A percentile compares a stretch with the other conserved stretches of the same genome.
Conservation (phyloP, 2,888 invertebrate species). For the Cantharis nigra region DNA sequence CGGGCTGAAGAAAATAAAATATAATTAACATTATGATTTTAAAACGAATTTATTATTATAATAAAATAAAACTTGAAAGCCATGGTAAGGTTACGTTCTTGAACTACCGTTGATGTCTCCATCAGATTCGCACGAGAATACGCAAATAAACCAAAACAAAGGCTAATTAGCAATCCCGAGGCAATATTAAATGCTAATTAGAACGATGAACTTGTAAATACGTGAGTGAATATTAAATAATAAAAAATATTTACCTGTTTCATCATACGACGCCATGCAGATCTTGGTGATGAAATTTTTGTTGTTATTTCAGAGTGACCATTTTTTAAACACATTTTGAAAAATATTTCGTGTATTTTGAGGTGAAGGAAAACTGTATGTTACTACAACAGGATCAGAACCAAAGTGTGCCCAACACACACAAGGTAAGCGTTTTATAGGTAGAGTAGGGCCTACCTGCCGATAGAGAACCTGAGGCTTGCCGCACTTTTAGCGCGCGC, state of each 20-base stretch:
- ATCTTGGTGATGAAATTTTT: conserved; percentile 52
- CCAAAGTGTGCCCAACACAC: conserved; percentile 46
- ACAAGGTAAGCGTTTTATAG: conserved; percentile 48
- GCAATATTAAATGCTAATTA: neutral
- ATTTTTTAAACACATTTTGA: conserved; percentile 62
- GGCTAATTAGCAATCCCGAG: neutral
- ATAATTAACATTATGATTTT: neutral
- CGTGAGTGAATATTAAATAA: conserved; percentile 1
- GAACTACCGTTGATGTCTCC: neutral
- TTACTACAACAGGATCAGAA: conserved; percentile 14
- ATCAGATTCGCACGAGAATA: neutral
- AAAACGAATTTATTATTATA: neutral
- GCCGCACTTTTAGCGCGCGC: conserved; percentile 49
- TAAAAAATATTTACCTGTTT: conserved; percentile 58
- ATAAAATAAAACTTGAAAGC: neutral
- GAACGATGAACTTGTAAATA: neutral
- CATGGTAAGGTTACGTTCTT: neutral
- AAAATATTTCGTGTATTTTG: neutral
- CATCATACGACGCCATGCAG: conserved; percentile 63
- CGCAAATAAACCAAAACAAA: neutral
- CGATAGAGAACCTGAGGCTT: conserved; percentile 19
- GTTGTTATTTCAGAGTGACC: conserved; percentile 53
- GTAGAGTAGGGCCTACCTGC: conserved; percentile 28
- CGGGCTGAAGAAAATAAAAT: conserved; percentile 57
- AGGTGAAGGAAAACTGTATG: conserved; percentile 6